Evolutionary conservation across 2,888 invertebrate species (phyloP).

Genomic region (Lasioglossum villosulum): DNA sequence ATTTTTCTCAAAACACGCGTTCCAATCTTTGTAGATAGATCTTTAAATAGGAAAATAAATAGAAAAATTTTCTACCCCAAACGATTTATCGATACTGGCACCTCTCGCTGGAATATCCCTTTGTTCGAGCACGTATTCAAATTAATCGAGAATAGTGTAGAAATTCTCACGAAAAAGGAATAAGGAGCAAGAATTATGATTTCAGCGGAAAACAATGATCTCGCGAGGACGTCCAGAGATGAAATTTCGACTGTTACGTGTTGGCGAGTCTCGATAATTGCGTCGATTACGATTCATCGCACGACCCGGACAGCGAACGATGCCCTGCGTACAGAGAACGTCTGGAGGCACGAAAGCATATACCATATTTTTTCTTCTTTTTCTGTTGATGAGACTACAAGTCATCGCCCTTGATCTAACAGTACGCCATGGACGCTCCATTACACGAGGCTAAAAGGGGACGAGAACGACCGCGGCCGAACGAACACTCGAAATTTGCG

Average conservation of each 20-base stretch:
- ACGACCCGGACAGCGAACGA: not conserved
- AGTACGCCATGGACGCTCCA: constrained; percentile 20
- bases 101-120: no score
- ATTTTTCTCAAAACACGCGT: no score
- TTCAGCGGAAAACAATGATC: not conserved
- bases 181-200: not conserved
- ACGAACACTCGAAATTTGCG: constrained; percentile 42
- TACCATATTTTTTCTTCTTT: not conserved
- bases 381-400: constrained; percentile 16
- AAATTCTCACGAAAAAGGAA: not conserved
- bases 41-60: no score
- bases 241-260: not conserved
- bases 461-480: not conserved
- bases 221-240: not conserved
- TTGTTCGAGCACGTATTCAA: no score
- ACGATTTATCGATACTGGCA: no score
- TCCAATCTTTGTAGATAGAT: no score
- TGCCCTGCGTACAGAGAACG: not conserved
- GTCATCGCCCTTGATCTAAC: constrained; percentile 47
- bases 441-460: constrained; percentile 2
- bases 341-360: not conserved
- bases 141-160: no score
- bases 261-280: not conserved
- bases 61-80: no score
- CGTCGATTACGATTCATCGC: not conserved